Evolutionary conservation across 64 coral and sea anemone species (phyloP).

Genomic region (Catalaphyllia jardinei): DNA sequence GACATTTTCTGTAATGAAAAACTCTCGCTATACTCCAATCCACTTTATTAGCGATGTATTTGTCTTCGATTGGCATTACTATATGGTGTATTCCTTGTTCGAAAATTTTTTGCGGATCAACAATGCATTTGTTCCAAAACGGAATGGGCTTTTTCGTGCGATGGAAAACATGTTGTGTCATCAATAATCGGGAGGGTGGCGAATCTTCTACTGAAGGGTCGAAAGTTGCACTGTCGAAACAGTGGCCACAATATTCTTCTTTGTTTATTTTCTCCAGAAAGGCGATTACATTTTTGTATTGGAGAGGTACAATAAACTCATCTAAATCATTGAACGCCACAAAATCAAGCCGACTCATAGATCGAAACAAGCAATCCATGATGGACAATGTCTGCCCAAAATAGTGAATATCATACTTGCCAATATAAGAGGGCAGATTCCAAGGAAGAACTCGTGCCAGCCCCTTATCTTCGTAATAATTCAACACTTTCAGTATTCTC

Average conservation of each 20-base stretch:
- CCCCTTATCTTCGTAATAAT: slow-evolving; percentile 38
- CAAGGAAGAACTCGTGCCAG: slow-evolving; percentile 39
- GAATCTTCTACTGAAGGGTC: background rate
- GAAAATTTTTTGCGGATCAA: slow-evolving; percentile 23
- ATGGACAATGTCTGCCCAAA: slow-evolving; percentile 50
- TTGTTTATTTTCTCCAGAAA: slow-evolving; percentile 34
- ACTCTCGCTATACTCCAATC: slow-evolving; percentile 15
- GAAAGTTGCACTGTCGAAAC: slow-evolving; percentile 58
- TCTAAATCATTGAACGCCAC: slow-evolving; percentile 65
- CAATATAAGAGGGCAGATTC: slow-evolving; percentile 43
- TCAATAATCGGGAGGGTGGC: background rate
- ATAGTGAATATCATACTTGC: slow-evolving; percentile 36
- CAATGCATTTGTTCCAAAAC: background rate
- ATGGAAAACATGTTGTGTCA: slow-evolving; percentile 9
- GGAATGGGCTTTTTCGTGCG: background rate
- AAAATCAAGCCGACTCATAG: slow-evolving; percentile 11
- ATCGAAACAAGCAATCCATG: slow-evolving; percentile 49
- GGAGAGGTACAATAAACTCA: slow-evolving; percentile 61
- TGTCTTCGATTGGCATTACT: slow-evolving; percentile 7
- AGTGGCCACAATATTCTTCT: slow-evolving; percentile 42
- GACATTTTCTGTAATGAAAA: slow-evolving; percentile 34
- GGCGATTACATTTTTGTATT: background rate
- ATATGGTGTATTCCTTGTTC: slow-evolving; percentile 43
- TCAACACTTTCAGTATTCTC: slow-evolving; percentile 20
- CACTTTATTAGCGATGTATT: background rate